A percentile compares a stretch with the other conserved stretches of the same genome.
Evolutionary conservation across 2,113 vertebrate species (phyloP).

Genomic region (Taxidea taxus): DNA sequence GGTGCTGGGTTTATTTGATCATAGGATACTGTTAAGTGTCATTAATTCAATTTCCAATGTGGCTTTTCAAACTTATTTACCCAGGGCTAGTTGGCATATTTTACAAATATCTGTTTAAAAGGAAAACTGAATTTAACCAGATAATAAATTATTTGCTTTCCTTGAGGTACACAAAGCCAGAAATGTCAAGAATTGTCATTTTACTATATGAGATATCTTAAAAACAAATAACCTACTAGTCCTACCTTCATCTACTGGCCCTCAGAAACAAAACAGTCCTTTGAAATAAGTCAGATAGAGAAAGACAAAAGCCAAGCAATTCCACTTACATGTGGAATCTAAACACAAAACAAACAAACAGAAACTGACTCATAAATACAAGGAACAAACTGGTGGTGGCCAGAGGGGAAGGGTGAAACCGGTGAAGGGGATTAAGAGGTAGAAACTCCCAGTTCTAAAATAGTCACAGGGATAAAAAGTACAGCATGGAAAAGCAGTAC

Average conservation of each 20-base stretch:
- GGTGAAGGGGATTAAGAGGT: background rate
- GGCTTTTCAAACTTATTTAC: conserved; percentile 58
- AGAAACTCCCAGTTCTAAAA: background rate
- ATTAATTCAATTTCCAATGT: conserved; percentile 61
- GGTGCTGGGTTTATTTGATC: conserved; percentile 65
- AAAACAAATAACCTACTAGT: background rate
- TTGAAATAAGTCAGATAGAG: background rate
- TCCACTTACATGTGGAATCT: background rate
- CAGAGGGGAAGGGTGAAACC: background rate
- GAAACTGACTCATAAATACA: background rate
- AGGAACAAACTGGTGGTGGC: background rate
- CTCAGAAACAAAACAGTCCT: background rate
- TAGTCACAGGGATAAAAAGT: background rate
- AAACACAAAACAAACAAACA: background rate
- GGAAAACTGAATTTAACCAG: background rate
- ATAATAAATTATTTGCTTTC: conserved; percentile 34
- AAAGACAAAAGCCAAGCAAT: background rate
- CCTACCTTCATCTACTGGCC: background rate
- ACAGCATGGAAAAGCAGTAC: background rate
- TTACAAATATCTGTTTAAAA: conserved; percentile 31
- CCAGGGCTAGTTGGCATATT: conserved; percentile 25
- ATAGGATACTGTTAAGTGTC: conserved; percentile 38
- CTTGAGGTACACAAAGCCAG: background rate
- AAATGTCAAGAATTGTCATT: background rate
- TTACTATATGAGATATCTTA: background rate